These are phyloP conservation scores for Cirrhinus molitorella DNA, from an alignment of 2,797 vertebrate species.

Conservation along the genomic window DNA sequence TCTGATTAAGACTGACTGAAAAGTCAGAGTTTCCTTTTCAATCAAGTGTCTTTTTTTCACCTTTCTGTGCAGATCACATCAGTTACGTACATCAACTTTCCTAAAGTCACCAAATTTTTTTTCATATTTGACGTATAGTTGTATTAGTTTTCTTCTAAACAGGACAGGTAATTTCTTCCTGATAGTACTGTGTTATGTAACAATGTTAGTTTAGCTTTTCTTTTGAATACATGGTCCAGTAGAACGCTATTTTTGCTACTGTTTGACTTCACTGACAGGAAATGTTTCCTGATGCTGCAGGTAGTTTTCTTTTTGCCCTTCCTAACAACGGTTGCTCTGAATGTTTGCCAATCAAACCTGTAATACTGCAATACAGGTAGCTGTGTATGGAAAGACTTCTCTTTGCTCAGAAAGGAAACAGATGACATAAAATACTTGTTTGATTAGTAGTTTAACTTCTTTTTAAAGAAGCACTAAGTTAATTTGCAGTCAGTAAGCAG, in stretches of 20 bases:
- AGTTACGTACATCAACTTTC: not conserved
- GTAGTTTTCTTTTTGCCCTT: not conserved
- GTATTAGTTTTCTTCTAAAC: not conserved
- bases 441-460: not conserved
- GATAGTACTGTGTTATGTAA: not conserved
- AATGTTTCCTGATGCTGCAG: conserved; percentile 26
- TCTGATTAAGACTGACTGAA: not conserved
- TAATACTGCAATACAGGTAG: not conserved
- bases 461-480: not conserved
- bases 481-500: conserved; percentile 18
- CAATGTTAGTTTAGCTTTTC: not conserved
- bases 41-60: not conserved
- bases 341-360: not conserved
- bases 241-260: not conserved
- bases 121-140: not conserved
- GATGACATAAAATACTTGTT: not conserved
- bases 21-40: not conserved
- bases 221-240: not conserved
- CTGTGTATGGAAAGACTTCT: not conserved
- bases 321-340: not conserved
- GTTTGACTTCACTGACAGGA: not conserved
- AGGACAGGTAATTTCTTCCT: not conserved
- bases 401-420: not conserved
- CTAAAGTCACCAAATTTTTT: not conserved
- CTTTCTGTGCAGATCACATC: not conserved